Evolutionary conservation across 1,140 invertebrate genomes (phyloP), one percentile per base, ranked within the genome.

Genomic region (Drosophila nebulosa): DNA sequence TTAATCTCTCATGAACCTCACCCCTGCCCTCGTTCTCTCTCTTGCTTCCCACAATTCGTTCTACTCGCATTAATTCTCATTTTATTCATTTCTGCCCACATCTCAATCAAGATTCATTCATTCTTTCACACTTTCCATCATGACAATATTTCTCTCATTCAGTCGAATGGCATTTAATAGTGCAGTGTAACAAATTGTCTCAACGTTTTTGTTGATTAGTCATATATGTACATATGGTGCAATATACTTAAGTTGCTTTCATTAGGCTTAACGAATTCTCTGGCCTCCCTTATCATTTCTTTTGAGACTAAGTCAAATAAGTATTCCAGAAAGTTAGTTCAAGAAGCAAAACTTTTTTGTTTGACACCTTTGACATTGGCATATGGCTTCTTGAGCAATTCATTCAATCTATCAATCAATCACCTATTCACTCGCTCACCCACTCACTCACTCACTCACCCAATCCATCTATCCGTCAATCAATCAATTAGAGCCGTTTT

Each of bases 231-330:
- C 32, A 42, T 50, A 24, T 30, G 24, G 21, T 51, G 68, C 42
- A n/a, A 30, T 30, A 30, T 39, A 58, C 51, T 64, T 78, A 79
- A 81, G 81, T 83, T 84, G 79, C 84, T 86, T 86, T 72, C 71
- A 88, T 86, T 83, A 78, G 75, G 79, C 81, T 75, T 79, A 76
- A 78, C 83, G 83, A 86, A 88, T 86, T 83, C 10, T 21, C 39
- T 21, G 2, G 32, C 9, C 18, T 12, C 9, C n/a, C 2, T 21
- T 3, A 1, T 9, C 4, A 14, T 9, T 1, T 32, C 1, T 32
- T 12, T 30, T 39, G 62, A 72, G 50, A 62, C 57, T 63, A 67
- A 74, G 74, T 60, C 56, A 64, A 70, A 83, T 79, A 83, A 84
- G 74, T 83, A 73, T 73, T 68, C 73, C 64, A 72, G 53, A 46